Evolutionary conservation across 2,113 vertebrate species (phyloP).

Genomic region (Physeter macrocephalus): DNA sequence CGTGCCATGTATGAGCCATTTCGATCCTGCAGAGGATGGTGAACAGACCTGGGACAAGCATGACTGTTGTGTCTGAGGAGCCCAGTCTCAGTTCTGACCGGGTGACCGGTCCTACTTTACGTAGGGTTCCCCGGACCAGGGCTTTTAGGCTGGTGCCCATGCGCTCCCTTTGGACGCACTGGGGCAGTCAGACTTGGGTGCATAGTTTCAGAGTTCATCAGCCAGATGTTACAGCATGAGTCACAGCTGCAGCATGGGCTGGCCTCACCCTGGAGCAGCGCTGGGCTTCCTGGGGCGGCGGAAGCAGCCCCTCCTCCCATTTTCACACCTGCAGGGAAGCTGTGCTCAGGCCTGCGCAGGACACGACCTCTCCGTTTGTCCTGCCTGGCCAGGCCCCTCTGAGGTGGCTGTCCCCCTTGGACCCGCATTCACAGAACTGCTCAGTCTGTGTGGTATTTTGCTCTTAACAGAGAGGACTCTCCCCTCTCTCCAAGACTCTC

Average conservation of each 20-base stretch:
- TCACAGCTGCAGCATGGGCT: background rate
- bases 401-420: background rate
- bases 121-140: background rate
- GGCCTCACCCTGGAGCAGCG: background rate
- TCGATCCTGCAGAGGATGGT: background rate
- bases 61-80: background rate
- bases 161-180: background rate
- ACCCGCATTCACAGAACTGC: background rate
- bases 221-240: accelerated
- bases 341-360: background rate
- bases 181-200: background rate
- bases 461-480: background rate
- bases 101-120: background rate
- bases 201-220: too few relatives aligned
- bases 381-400: background rate
- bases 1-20: background rate
- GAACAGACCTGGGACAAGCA: background rate
- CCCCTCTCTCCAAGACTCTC: background rate
- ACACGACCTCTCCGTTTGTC: background rate
- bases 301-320: background rate
- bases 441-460: background rate
- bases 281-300: background rate
- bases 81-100: background rate
- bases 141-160: background rate
- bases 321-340: background rate